Base-by-base conservation (phyloP, 2,113 vertebrate species). In the Hemiscyllium ocellatum region DNA sequence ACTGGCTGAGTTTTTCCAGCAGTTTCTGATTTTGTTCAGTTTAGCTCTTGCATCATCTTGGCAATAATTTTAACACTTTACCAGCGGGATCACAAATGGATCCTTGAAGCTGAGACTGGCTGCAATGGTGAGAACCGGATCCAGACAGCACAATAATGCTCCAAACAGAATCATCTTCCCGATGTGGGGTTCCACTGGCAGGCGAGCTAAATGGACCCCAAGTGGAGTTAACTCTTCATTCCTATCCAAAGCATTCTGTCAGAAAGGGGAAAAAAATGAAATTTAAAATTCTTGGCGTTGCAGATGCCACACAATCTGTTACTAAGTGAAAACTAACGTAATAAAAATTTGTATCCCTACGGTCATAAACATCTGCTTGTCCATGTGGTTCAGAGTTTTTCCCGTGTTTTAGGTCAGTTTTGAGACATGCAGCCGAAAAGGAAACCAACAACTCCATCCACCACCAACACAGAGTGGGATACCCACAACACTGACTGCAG, bases 81-180 rank as follows among this genome's bases (percentile, higher is more conserved):
- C 99, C 99, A 99, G 96, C 24, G 99, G 99, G 96, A 99, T 99
- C 97, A 99, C 98, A 97, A 99, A 99, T 42, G 99, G 99, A 96
- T 99, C 99, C 97, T 99, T 99, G 98, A 99, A 99, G 98, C 99
- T 99, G 96, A 99, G 99, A 85, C 99, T 98, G 56, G 98, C 98
- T n/a, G 99, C 99, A 33, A 99, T 99, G 52, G 98, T 99, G 24
- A 99, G 98, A 0, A 99, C 98, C 0, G 99, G 99, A 96, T 99
- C 98, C 96, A 99, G 97, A 97, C 99, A 99, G 96, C 99, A 98
- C 97, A 99, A 97, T 33, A 99, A 96, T 50, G 99, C 99, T 96
- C 99, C 99, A 37, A 99, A 99, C 61, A 99, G 98, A 96, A 99
- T 99, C 98, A 99, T 98, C 96, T 99, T 99, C 69, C 99, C 99